Evolutionary conservation across 2,888 invertebrate genomes (phyloP), one percentile per base, ranked within the genome.

Genomic region (Nycteola revayana): DNA sequence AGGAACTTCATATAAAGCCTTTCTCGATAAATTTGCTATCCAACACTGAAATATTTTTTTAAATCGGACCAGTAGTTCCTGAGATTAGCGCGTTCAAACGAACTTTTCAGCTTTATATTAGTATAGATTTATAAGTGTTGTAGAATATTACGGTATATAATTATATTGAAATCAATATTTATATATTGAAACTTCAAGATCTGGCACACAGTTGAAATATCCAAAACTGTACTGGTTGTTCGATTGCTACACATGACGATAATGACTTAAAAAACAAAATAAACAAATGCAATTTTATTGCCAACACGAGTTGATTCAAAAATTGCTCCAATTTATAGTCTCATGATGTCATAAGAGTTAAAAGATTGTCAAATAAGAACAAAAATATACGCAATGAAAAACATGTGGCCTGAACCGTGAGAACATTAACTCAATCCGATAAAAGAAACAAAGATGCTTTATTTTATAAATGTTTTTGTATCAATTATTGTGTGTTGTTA

Each of bases 351-450:
- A 76, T 73, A 70, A 42, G 49, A 35, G 14, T 14, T 14, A 14
- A 7, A 45, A 46, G 49, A 61, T 56, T 66, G 58, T 61, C 53
- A 63, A 74, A 75, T 66, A 75, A 74, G 69, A 71, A 75, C 62
- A 81, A 81, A 84, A 77, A 74, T 75, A 77, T 61, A 66, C 70
- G 75, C 79, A 72, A 68, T 75, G 75, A 75, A 76, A 76, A 82
- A 83, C 86, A 86, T 86, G 77, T 86, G 87, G 82, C 67, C 42
- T 46, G 54, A 61, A 70, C 74, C 86, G 86, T 87, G 86, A 83
- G 87, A 87, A 86, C 71, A 69, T 75, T 70, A 73, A 75, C 51
- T 56, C 61, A 72, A 68, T 71, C 53, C 59, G 70, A 77, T 71
- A 72, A 70, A 69, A 71, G 59, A 68, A 50, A 76, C 73, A 77